Conservation (phyloP, 2,888 invertebrate species). For the Pocota personata region DNA sequence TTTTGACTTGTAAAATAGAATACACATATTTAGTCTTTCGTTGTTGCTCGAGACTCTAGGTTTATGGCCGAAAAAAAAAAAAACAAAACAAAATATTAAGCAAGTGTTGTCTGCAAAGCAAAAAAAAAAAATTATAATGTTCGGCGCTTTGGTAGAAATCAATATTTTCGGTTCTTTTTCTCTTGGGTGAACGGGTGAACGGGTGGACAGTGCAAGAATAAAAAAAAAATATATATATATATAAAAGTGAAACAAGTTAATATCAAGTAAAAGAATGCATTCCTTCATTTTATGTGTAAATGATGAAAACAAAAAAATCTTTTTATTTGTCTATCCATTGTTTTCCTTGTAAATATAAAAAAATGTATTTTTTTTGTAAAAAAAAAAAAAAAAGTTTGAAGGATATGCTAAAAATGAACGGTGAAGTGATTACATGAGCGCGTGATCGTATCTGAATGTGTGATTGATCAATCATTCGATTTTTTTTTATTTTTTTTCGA, state of each 20-base stretch:
- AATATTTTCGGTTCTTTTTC: slow-evolving; percentile 53
- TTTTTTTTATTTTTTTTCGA: not conserved
- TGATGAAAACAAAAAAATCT: slow-evolving; percentile 15
- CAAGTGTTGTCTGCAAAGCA: slow-evolving; percentile 26
- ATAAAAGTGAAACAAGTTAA: slow-evolving; percentile 5
- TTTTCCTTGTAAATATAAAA: slow-evolving; percentile 36
- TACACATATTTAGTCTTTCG: slow-evolving; percentile 18
- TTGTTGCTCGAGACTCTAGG: slow-evolving; percentile 75
- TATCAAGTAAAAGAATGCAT: slow-evolving; percentile 30
- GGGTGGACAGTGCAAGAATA: slow-evolving; percentile 40
- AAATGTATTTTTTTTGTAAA: not conserved
- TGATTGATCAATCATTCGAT: not conserved
- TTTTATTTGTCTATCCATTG: slow-evolving; percentile 14
- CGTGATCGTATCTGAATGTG: slow-evolving; percentile 13
- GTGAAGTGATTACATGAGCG: slow-evolving; percentile 49
- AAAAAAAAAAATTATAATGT: slow-evolving; percentile 18
- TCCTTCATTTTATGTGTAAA: slow-evolving; percentile 46
- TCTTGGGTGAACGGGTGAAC: slow-evolving; percentile 24
- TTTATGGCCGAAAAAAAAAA: slow-evolving; percentile 73
- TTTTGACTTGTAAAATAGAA: slow-evolving; percentile 18
- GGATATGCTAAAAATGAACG: slow-evolving; percentile 40
- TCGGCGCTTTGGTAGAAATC: slow-evolving; percentile 48
- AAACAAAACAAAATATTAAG: slow-evolving; percentile 60
- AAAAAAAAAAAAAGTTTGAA: slow-evolving; percentile 2
- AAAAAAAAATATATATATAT: slow-evolving; percentile 9